Evolutionary conservation across 2,888 invertebrate genomes (phyloP).

Genomic region (Drosophila atroscutellata): DNA sequence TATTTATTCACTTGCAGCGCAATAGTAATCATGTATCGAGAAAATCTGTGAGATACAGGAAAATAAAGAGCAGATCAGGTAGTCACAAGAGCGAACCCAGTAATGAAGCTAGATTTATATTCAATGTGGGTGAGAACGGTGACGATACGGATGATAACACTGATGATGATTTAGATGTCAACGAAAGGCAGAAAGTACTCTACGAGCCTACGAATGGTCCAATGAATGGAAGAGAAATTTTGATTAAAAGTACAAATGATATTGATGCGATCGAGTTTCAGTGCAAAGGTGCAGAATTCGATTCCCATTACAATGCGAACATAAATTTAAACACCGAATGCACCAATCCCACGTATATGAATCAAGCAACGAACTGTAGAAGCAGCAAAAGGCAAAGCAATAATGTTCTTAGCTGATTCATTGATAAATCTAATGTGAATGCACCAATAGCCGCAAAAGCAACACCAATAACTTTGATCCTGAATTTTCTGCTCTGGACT

Average conservation of each 20-base stretch:
- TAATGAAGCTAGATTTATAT: constrained; percentile 70
- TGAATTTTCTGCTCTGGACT: constrained; percentile 77
- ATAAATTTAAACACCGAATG: constrained; percentile 21
- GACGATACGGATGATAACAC: constrained; percentile 68
- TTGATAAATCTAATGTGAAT: constrained; percentile 48
- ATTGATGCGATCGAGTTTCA: constrained; percentile 77
- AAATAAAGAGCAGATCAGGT: constrained; percentile 74
- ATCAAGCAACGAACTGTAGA: constrained; percentile 16
- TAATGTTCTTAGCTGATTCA: constrained; percentile 65
- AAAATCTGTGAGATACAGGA: constrained; percentile 82
- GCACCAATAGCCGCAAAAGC: constrained; percentile 36
- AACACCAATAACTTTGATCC: constrained; percentile 68
- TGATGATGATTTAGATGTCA: constrained; percentile 49
- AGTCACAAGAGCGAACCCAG: constrained; percentile 64
- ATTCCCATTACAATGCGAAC: constrained; percentile 25
- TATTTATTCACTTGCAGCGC: constrained; percentile 65
- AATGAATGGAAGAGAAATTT: constrained; percentile 69
- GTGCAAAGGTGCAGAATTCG: constrained; percentile 37
- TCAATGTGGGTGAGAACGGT: constrained; percentile 66
- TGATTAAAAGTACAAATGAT: constrained; percentile 74
- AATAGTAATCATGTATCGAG: constrained; percentile 77
- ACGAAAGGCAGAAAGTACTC: constrained; percentile 36
- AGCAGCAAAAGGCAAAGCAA: constrained; percentile 23
- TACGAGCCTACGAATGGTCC: constrained; percentile 57
- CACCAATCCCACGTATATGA: constrained; percentile 29